Conservation (phyloP, 2,797 vertebrate species). For the Megaceryle alcyon region DNA sequence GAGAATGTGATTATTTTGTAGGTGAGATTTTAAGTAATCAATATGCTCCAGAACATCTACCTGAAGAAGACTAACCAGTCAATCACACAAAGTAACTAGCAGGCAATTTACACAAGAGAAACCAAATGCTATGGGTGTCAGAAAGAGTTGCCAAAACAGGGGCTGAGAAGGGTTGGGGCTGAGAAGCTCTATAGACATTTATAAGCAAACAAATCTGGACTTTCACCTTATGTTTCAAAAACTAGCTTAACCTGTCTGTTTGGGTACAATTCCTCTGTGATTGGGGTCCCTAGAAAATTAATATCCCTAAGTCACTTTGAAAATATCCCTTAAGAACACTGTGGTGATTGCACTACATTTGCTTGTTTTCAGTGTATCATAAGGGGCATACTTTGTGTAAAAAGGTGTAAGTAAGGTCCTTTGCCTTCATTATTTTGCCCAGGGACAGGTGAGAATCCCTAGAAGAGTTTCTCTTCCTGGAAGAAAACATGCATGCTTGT, state of each 20-base stretch:
- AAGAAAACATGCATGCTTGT: background rate
- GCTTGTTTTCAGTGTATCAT: background rate
- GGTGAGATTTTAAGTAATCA: background rate
- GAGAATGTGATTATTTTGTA: background rate
- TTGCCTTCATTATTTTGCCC: background rate
- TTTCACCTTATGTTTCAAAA: background rate
- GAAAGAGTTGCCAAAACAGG: background rate
- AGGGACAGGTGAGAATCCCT: background rate
- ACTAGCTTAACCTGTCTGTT: background rate
- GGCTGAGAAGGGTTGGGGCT: background rate
- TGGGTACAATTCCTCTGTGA: background rate
- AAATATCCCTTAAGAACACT: background rate
- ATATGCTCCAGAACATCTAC: background rate
- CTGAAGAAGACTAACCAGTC: constrained; percentile 17
- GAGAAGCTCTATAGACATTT: background rate
- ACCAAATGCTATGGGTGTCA: background rate
- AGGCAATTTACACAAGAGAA: background rate
- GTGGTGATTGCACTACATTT: background rate
- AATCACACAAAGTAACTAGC: background rate
- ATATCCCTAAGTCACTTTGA: background rate
- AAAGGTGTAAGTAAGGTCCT: background rate
- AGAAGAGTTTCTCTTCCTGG: background rate
- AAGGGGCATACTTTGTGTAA: background rate
- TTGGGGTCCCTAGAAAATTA: background rate
- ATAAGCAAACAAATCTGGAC: background rate